Evolutionary conservation across 2,797 vertebrate genomes (phyloP), one percentile per base, ranked within the genome.

Genomic region (Carapus acus): DNA sequence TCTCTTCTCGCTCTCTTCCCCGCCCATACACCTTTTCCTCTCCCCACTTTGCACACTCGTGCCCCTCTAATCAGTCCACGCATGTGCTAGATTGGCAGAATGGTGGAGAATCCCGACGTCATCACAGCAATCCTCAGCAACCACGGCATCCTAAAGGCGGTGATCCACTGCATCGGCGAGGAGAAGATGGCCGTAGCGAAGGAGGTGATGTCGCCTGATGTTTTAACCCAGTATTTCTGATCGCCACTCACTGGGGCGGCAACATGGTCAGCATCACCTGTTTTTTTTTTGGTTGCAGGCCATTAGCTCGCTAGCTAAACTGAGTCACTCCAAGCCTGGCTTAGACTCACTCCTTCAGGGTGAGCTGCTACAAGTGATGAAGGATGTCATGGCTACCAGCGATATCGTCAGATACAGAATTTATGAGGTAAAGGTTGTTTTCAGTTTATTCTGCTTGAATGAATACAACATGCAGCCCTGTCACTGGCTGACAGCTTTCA

Each of bases 121-220:
- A 36, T 90, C 22, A 80, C 79, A 7, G 87, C 92, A 78, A 81
- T 97, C 57, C 79, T 93, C 41, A 91, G 83, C 78, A 90, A 86
- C 50, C 72, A 82, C 0, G 89, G 90, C 21, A 67, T 97, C 7
- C 62, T 98, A 11, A 76, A 33, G 47, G 87, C 88, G 1, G 82
- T 95, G 15, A 90, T 99, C 47, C 81, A 80, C 33, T 92, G 91
- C 78, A 90, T 98, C 6, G 81, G 79, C 23, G 89, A 74, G 8
- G 94, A 98, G 62, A 92, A 90, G 58, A 88, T 98, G 18, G 83
- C 91, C 3, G 91, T 97, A 68, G 92, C 93, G 11, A 94, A 95
- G 79, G 88, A 93, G 90, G 96, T 89, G 62, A 62, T n/a, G 11
- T 34, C 1, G 7, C n/a, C n/a, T n/a, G n/a, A n/a, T n/a, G 58